Base-by-base conservation (phyloP, 2,113 vertebrate genomes). In the Laterallus jamaicensis region DNA sequence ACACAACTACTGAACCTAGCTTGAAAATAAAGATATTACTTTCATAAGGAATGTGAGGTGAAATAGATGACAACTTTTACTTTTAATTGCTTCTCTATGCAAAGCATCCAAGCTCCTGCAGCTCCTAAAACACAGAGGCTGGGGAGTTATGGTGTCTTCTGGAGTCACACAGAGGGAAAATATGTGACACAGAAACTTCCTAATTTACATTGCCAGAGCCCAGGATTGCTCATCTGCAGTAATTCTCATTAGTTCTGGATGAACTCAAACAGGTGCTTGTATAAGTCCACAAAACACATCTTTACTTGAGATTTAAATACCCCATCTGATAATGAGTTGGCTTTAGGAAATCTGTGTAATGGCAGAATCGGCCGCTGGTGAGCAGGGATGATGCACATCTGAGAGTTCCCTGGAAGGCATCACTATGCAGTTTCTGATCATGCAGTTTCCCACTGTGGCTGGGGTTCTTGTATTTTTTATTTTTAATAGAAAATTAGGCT, bases 311-410 rank as follows among this genome's bases (percentile, higher is more conserved):
- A 75, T 64, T 63, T 62, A 78, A 77, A 70, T 47, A 49, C 21
- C 50, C 25, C 44, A 3, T 68, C 47, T 70, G 44, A n/a, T 56
- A 85, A 56, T 31, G 47, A 88, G 32, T 10, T 88, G n/a, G 62
- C 56, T 81, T 81, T 6, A 49, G 9, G 42, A 67, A 88, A 59
- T 18, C 5, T 39, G 9, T 47, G 32, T 15, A 67, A 32, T 0
- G 18, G 35, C 39, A 88, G 70, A 73, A 40, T 81, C 29, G 20
- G 50, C 24, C 1, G 0, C 25, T 0, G 0, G 29, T 4, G 11
- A 50, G 39, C 12, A 56, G 56, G 18, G 20, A 5, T 67, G 31
- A 32, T 1, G 4, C 79, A 24, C 2, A 32, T 42, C 39, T 69
- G 13, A 15, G 42, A 25, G 29, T 2, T 35, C 35, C 11, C 28